phyloP scores from a whole-genome alignment of 2,113 vertebrate species.

The Phalacrocorax carbo region DNA sequence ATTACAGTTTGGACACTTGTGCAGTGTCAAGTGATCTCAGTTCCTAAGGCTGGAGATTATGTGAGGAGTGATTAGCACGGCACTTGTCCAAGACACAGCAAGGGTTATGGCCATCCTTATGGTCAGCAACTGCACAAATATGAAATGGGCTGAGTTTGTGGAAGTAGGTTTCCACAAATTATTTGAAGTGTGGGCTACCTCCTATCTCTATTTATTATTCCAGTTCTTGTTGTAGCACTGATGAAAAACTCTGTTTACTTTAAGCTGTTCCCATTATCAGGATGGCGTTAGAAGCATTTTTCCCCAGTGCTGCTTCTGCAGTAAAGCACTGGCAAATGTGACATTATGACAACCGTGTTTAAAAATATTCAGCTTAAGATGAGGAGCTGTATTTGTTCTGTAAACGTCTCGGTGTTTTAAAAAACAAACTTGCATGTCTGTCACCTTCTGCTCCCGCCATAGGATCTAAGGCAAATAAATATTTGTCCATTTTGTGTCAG shows the following conservation, averaged over 20 bases:
- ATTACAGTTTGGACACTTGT: slow-evolving; percentile 58
- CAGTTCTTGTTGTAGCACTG: slow-evolving; percentile 57
- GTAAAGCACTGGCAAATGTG: background rate
- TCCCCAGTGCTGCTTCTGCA: background rate
- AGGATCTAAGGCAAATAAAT: slow-evolving; percentile 52
- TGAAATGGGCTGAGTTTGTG: slow-evolving; percentile 66
- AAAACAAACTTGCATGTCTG: slow-evolving; percentile 34
- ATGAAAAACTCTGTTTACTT: slow-evolving; percentile 70
- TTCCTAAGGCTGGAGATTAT: slow-evolving; percentile 36
- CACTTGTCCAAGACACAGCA: slow-evolving; percentile 71
- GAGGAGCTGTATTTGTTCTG: slow-evolving; percentile 32
- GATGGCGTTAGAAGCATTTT: slow-evolving; percentile 18
- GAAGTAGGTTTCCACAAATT: slow-evolving; percentile 67
- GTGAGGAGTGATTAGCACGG: slow-evolving; percentile 68
- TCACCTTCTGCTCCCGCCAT: background rate
- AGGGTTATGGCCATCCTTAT: slow-evolving; percentile 71
- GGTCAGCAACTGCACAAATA: slow-evolving; percentile 84
- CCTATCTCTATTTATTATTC: slow-evolving; percentile 80
- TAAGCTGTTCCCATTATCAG: slow-evolving; percentile 52
- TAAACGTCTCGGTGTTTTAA: slow-evolving; percentile 4
- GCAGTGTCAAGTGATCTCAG: slow-evolving; percentile 70
- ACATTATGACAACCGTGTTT: slow-evolving; percentile 43
- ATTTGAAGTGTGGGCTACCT: slow-evolving; percentile 74
- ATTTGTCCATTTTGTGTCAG: slow-evolving; percentile 21
- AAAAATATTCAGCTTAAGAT: slow-evolving; percentile 21